Percentiles rank a stretch among this genome's conserved stretches.
Conservation (phyloP, 2,113 vertebrate genomes). For the Antechinus flavipes region DNA sequence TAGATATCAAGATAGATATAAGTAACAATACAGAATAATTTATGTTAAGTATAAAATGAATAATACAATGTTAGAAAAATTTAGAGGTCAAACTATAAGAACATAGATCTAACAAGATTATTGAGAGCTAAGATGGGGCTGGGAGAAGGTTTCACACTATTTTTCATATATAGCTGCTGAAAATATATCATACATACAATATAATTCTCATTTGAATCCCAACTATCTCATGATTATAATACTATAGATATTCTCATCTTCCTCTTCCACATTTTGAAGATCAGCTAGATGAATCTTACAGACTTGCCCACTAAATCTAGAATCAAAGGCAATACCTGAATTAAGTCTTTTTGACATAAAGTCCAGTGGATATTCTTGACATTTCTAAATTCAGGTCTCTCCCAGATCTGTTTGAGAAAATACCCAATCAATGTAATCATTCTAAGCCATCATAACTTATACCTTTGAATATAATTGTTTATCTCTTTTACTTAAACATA, state of each 20-base stretch:
- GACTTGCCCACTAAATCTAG: no score
- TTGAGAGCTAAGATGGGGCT: neutral
- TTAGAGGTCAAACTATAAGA: neutral
- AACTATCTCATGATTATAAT: neutral
- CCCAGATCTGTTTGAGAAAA: neutral
- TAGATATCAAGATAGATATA: neutral
- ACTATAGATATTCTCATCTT: no score
- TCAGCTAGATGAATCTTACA: no score
- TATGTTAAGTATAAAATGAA: neutral
- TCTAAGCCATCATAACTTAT: neutral
- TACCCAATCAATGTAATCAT: neutral
- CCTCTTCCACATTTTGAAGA: no score
- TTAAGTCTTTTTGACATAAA: no score
- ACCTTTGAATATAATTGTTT: neutral
- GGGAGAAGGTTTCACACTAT: neutral
- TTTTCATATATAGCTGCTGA: neutral
- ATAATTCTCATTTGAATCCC: neutral
- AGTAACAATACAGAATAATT: neutral
- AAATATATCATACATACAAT: neutral
- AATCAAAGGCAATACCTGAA: no score
- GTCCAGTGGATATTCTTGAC: neutral
- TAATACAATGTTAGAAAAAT: neutral
- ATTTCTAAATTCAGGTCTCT: neutral
- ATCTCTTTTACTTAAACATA: neutral
- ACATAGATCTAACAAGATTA: neutral